Percentiles rank a stretch among this genome's conserved stretches.
phyloP scores from a whole-genome alignment of 2,113 vertebrate species.

The Anarhynchus alexandrinus region DNA sequence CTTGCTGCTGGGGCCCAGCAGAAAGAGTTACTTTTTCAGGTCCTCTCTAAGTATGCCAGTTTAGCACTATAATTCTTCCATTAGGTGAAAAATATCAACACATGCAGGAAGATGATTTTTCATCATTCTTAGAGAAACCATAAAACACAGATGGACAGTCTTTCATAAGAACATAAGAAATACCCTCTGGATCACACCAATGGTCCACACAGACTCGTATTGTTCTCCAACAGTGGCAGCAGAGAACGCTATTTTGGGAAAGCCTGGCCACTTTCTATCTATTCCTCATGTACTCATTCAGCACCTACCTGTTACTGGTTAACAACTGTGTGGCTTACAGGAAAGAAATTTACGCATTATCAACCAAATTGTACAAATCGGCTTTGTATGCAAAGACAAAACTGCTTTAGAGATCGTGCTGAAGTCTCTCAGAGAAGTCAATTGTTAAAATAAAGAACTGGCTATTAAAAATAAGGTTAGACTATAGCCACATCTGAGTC shows the following conservation, averaged over 20 bases:
- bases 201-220: accelerated
- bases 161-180: background rate
- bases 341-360: background rate
- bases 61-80: background rate
- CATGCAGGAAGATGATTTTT: background rate
- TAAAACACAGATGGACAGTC: background rate
- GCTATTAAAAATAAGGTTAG: background rate
- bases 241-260: background rate
- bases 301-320: background rate
- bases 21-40: background rate
- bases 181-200: background rate
- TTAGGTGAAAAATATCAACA: background rate
- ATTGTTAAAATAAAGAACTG: background rate
- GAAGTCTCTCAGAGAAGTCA: background rate
- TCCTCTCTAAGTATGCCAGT: background rate
- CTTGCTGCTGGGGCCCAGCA: background rate
- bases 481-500: background rate
- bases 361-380: background rate
- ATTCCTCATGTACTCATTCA: background rate
- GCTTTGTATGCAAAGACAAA: background rate
- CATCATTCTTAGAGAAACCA: background rate
- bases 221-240: background rate
- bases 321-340: too few relatives aligned
- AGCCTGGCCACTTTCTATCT: background rate
- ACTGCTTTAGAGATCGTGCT: background rate